Percentiles rank a stretch among this genome's conserved stretches.
phyloP scores from a whole-genome alignment of 1,140 invertebrate genomes.

The Ceratoteleas bidentatus region DNA sequence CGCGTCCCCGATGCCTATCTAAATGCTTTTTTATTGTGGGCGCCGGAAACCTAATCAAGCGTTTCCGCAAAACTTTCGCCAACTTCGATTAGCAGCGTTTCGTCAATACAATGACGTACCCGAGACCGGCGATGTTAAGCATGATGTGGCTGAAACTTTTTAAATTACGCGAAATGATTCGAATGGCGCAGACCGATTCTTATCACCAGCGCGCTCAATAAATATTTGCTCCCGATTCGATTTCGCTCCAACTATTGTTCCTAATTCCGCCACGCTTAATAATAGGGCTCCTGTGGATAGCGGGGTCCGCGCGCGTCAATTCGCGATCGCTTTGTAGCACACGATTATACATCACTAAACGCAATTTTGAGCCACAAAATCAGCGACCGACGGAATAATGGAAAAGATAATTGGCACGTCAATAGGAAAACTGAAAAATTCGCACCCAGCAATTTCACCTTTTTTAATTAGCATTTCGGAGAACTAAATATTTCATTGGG shows the following conservation, averaged over 20 bases:
- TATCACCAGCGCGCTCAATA: slow-evolving; percentile 33
- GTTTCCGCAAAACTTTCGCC: slow-evolving; percentile 51
- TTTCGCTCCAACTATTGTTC: neutral
- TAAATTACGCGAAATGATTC: slow-evolving; percentile 57
- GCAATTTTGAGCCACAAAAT: no score
- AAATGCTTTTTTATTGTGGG: slow-evolving; percentile 59
- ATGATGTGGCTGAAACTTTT: slow-evolving; percentile 60
- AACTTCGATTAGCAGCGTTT: slow-evolving; percentile 60
- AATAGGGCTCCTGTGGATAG: neutral
- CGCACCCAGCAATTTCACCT: no score
- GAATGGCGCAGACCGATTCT: slow-evolving; percentile 34
- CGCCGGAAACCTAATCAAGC: slow-evolving; percentile 46
- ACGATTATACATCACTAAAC: no score
- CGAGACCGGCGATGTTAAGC: slow-evolving; percentile 15
- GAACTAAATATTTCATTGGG: no score
- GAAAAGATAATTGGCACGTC: no score
- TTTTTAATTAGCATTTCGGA: no score
- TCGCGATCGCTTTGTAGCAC: no score
- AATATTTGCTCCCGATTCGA: slow-evolving; percentile 23
- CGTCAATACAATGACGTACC: slow-evolving; percentile 47
- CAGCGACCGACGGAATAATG: no score
- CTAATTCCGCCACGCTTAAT: neutral
- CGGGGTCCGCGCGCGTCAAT: neutral
- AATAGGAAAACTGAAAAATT: no score
- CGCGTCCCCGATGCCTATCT: slow-evolving; percentile 54